Percentiles rank a stretch among this genome's conserved stretches.
These are phyloP conservation scores for Salticus scenicus DNA, from an alignment of 2,888 invertebrate species.

Conservation along the genomic window DNA sequence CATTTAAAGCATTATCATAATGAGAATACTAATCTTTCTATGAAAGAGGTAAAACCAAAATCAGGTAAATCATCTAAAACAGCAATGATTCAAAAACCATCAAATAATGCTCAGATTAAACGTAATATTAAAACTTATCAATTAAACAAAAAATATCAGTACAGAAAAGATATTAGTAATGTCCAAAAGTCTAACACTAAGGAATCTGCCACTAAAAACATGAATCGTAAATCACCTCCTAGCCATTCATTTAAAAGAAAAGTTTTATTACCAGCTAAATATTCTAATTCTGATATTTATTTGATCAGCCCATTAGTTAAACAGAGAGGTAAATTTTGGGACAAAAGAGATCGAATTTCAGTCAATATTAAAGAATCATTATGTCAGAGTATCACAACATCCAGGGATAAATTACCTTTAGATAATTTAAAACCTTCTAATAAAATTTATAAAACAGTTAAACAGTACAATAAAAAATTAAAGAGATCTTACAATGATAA, in stretches of 20 bases:
- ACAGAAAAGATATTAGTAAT: no score
- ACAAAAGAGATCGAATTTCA: no score
- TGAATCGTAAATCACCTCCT: no score
- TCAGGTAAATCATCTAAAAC: not conserved
- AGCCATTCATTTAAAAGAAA: no score
- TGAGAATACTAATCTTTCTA: not conserved
- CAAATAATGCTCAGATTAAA: not conserved
- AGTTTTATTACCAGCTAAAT: no score
- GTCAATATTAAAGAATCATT: no score
- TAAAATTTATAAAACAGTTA: not conserved
- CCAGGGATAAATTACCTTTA: not conserved
- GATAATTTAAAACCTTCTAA: not conserved
- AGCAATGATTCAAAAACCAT: not conserved
- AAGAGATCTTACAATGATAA: not conserved
- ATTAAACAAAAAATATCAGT: not conserved
- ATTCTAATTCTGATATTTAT: no score
- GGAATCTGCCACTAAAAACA: no score
- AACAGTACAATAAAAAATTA: not conserved
- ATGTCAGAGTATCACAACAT: not conserved
- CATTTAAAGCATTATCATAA: slow-evolving; percentile 92
- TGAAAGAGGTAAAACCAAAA: not conserved
- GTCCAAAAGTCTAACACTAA: no score
- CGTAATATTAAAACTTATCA: not conserved
- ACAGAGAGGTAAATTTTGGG: no score
- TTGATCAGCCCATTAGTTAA: no score